Percentiles rank a stretch among this genome's conserved stretches.
These are phyloP conservation scores for Gonatopus flavifemur DNA, from an alignment of 1,140 invertebrate species.

Conservation along the genomic window DNA sequence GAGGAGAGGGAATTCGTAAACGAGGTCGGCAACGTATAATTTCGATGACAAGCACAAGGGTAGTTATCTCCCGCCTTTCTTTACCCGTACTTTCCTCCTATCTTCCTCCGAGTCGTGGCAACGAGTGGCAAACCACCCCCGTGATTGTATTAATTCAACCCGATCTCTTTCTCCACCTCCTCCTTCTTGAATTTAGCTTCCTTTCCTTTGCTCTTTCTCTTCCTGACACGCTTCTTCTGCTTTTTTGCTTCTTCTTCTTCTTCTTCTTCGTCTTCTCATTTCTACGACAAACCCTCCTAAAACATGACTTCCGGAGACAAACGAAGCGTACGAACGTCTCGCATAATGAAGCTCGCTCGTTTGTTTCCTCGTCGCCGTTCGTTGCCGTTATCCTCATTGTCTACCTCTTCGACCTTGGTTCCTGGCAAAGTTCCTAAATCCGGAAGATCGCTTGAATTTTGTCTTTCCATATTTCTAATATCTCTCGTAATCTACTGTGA, in stretches of 20 bases:
- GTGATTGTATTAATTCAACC: slow-evolving; percentile 55
- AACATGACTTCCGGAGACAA: slow-evolving; percentile 48
- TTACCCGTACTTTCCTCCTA: no score
- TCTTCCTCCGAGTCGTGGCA: slow-evolving; percentile 22
- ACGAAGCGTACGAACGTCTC: slow-evolving; percentile 51
- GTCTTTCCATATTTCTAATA: no score
- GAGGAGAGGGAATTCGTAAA: slow-evolving; percentile 24
- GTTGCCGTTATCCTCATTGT: neutral
- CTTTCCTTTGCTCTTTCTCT: slow-evolving; percentile 22
- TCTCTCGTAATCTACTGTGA: no score
- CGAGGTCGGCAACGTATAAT: slow-evolving; percentile 36
- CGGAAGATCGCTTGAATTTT: neutral
- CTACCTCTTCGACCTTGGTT: neutral
- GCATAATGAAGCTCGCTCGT: slow-evolving; percentile 52
- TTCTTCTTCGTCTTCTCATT: slow-evolving; percentile 14
- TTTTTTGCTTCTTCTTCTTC: slow-evolving; percentile 20
- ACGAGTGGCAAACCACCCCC: slow-evolving; percentile 21
- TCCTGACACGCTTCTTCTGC: slow-evolving; percentile 9
- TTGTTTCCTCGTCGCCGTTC: slow-evolving; percentile 31
- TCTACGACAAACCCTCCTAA: slow-evolving; percentile 32
- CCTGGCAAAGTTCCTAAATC: neutral
- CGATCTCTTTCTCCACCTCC: slow-evolving; percentile 30
- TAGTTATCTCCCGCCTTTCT: slow-evolving; percentile 29
- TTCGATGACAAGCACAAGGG: slow-evolving; percentile 41
- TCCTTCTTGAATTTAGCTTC: slow-evolving; percentile 29